Evolutionary conservation across 1,140 invertebrate species (phyloP), one percentile per base, ranked within the genome.

Genomic region (Pachyrhynchus sulphureomaculatus): DNA sequence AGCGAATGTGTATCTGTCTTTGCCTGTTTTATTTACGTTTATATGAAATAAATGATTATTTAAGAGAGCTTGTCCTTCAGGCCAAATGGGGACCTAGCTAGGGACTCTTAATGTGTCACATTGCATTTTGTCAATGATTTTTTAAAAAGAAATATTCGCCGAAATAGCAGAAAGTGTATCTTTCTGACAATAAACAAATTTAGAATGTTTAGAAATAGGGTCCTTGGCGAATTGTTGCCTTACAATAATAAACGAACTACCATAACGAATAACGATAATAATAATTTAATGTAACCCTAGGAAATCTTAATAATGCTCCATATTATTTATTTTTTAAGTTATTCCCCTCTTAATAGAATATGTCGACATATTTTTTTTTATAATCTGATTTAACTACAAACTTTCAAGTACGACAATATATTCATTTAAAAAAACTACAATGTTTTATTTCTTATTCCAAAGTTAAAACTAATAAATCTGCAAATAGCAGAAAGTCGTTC

Each of bases 11-110:
- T 59, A 37, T 13, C 15, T 42, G 42, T 47, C 58, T 68, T 26
- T 37, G 64, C 61, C 53, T 55, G 65, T 64, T 61, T 56, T 51
- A 39, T 41, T 57, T 58, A 53, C 39, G 65, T 36, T 63, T 62
- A 58, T 63, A 48, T 71, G 57, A 45, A 10, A 33, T 45, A 17
- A 4, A 26, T 20, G 20, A 45, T 29, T 71, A 72, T 70, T 72
- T 72, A 71, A 71, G 64, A 68, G 26, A 48, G 73, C 73, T 75
- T 75, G 67, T 75, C 73, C 73, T 73, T 55, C 37, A 48, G 23
- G 39, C 59, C 36, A 23, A 62, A 21, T 56, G 4, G 41, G 34
- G 33, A 26, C n/a, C 10, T 44, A 26, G 23, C 29, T 18, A 42
- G 12, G 15, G 39, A 20, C 26, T n/a, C 26, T 29, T 29, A 10